Percentiles rank a stretch among this genome's conserved stretches.
Conservation (phyloP, 2,113 vertebrate genomes). For the Psilopsiagon aurifrons region DNA sequence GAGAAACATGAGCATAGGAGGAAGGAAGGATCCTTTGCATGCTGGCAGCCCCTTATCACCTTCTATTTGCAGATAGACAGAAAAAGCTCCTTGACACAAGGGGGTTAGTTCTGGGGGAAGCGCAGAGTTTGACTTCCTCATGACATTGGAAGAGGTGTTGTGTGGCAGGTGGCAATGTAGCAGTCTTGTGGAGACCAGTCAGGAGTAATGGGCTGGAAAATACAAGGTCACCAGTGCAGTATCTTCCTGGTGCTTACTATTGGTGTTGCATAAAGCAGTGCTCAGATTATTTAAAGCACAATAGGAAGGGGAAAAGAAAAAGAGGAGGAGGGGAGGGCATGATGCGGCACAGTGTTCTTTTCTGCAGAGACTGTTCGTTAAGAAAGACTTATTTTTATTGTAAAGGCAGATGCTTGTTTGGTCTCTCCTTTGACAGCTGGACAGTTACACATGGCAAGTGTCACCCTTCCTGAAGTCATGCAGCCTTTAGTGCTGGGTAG, state of each 20-base stretch:
- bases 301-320: background rate
- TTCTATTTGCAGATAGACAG: background rate
- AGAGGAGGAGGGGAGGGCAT: background rate
- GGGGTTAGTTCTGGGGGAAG: background rate
- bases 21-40: background rate
- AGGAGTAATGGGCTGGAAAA: conserved; percentile 64
- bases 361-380: background rate
- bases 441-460: background rate
- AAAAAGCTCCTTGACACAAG: background rate
- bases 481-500: background rate
- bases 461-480: background rate
- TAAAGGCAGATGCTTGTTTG: background rate
- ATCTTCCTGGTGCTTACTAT: background rate
- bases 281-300: background rate
- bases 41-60: rapidly evolving
- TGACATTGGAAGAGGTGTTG: conserved; percentile 39
- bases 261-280: background rate
- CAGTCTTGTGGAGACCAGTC: conserved; percentile 25
- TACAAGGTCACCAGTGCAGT: conserved; percentile 47
- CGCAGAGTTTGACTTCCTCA: background rate
- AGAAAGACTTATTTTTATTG: background rate
- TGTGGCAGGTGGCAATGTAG: conserved; percentile 56
- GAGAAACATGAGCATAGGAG: background rate
- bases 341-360: background rate
- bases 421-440: background rate